Evolutionary conservation across 2,797 vertebrate species (phyloP).

Genomic region (Glyptemys insculpta): DNA sequence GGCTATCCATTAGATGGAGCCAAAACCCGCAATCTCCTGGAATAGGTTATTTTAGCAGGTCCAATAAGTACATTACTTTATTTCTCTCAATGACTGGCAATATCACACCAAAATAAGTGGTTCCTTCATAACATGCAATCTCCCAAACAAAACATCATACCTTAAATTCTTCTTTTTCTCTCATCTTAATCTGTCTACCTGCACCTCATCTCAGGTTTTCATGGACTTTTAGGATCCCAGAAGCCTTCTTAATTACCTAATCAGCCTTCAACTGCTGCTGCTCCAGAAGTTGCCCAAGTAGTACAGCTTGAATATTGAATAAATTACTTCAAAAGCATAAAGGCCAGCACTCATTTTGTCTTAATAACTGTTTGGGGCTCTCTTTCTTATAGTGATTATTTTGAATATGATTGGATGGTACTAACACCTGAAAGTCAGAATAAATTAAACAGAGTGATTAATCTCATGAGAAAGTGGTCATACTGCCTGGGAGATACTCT

Average conservation of each 20-base stretch:
- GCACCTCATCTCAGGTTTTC: not conserved
- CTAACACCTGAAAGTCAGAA: not conserved
- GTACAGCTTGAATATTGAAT: not conserved
- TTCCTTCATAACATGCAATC: not conserved
- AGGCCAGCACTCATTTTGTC: not conserved
- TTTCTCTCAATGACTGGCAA: not conserved
- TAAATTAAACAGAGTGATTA: not conserved
- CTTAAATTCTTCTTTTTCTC: not conserved
- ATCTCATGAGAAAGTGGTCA: constrained; percentile 47
- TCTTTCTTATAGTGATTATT: not conserved
- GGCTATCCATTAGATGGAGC: rapidly evolving
- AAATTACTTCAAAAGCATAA: not conserved
- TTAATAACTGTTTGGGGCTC: not conserved
- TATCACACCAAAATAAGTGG: rapidly evolving
- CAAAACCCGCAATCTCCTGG: rapidly evolving
- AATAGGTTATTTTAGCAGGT: not conserved
- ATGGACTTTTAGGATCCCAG: not conserved
- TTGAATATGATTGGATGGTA: not conserved
- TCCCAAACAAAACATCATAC: not conserved
- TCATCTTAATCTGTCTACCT: not conserved
- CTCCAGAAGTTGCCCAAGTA: not conserved
- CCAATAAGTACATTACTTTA: not conserved
- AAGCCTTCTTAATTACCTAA: not conserved
- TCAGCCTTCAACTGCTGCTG: not conserved
- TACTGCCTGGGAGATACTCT: constrained; percentile 34